Conservation (phyloP, 64 coral and sea anemone genomes). For the Actinia equina region DNA sequence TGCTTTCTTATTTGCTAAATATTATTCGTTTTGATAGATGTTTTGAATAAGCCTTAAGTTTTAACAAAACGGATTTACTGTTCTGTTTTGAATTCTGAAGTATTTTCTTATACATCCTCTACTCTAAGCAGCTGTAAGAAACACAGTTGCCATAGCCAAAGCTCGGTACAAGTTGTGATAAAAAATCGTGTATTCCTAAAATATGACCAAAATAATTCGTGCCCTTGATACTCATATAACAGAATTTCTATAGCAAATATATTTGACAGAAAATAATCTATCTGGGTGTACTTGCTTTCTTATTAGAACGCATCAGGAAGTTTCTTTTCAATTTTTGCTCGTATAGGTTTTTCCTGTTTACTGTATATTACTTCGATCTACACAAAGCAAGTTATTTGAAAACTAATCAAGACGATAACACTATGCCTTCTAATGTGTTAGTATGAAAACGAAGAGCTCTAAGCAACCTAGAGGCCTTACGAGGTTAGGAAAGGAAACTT, state of each 20-base stretch:
- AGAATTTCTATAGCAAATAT: not conserved
- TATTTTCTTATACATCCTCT: not conserved
- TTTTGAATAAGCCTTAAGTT: not conserved
- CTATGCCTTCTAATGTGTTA: not conserved
- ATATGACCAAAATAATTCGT: not conserved
- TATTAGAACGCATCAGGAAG: not conserved
- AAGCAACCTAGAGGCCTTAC: not conserved
- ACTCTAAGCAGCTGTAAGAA: not conserved
- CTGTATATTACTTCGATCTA: not conserved
- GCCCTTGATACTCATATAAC: not conserved
- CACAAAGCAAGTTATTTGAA: not conserved
- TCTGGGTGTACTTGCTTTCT: not conserved
- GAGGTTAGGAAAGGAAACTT: not conserved
- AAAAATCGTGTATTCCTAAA: not conserved
- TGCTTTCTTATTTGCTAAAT: constrained; percentile 3
- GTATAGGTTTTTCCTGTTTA: not conserved
- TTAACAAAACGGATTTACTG: not conserved
- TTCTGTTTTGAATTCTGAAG: not conserved
- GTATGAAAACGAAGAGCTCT: not conserved
- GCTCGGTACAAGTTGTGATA: not conserved
- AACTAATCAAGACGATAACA: not conserved
- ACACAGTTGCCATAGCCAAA: not conserved
- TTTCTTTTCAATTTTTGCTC: not conserved
- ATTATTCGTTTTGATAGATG: not conserved
- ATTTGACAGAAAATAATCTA: not conserved